These are phyloP conservation scores for Scolanthus callimorphus DNA, from an alignment of 92 coral and sea anemone species.

Conservation along the genomic window DNA sequence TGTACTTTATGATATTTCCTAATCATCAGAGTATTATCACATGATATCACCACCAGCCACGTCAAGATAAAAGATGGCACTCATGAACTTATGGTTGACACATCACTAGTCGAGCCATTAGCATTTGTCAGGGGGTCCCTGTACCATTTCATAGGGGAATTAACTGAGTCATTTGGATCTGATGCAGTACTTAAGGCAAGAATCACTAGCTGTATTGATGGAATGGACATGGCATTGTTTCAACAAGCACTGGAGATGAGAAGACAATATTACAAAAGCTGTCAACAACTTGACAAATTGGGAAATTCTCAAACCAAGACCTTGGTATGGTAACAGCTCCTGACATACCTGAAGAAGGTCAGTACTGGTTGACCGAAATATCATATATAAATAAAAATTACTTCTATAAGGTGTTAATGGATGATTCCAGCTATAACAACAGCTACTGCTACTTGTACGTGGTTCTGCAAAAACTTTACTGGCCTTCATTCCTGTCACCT, in stretches of 20 bases:
- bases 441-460: too few relatives aligned
- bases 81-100: slow-evolving; percentile 49
- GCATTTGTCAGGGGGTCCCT: slow-evolving; percentile 70
- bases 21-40: slow-evolving; percentile 48
- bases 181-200: slow-evolving; percentile 52
- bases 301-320: too few relatives aligned
- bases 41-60: slow-evolving; percentile 56
- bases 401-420: too few relatives aligned
- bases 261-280: slow-evolving; percentile 51
- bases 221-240: slow-evolving; percentile 71
- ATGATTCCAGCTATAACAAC: too few relatives aligned
- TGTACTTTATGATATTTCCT: neutral
- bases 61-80: slow-evolving; percentile 52
- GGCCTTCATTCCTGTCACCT: too few relatives aligned
- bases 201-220: slow-evolving; percentile 66
- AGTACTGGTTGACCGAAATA: too few relatives aligned
- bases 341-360: too few relatives aligned
- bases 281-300: too few relatives aligned
- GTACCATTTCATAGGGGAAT: slow-evolving; percentile 81
- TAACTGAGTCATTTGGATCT: slow-evolving; percentile 3
- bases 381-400: too few relatives aligned
- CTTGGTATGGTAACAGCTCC: too few relatives aligned
- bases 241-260: slow-evolving; percentile 65
- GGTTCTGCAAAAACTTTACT: too few relatives aligned
- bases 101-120: slow-evolving; percentile 70